phyloP scores from a whole-genome alignment of 2,113 vertebrate species.

The Octodon degus region DNA sequence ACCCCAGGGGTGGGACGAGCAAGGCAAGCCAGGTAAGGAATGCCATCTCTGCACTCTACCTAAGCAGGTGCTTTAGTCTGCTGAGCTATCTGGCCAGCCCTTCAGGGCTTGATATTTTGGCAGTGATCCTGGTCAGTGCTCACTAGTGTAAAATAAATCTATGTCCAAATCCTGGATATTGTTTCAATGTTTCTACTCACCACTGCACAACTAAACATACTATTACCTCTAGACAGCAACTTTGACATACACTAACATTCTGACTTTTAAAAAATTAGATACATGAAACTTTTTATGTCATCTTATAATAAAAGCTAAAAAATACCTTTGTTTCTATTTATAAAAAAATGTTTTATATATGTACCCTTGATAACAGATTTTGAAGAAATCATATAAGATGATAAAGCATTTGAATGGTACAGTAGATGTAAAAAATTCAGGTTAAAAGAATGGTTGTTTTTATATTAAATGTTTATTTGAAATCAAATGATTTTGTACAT shows the following conservation, averaged over 20 bases:
- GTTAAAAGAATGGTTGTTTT: slow-evolving; percentile 87
- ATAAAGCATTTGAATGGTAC: slow-evolving; percentile 86
- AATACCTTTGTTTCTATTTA: slow-evolving; percentile 94
- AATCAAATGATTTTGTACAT: no score
- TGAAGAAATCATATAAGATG: slow-evolving; percentile 87
- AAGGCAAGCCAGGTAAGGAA: no score
- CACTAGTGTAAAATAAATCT: not conserved
- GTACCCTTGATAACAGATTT: slow-evolving; percentile 86
- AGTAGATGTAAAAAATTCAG: slow-evolving; percentile 86
- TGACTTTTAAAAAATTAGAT: not conserved
- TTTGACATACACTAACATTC: not conserved
- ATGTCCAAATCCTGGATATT: not conserved
- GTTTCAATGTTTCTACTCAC: not conserved
- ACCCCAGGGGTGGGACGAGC: no score
- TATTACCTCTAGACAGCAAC: not conserved
- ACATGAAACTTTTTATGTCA: slow-evolving; percentile 88
- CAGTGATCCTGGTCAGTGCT: not conserved
- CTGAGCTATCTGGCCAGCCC: no score
- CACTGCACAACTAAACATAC: not conserved
- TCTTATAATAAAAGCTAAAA: slow-evolving; percentile 91
- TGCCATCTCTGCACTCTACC: no score
- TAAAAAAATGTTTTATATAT: slow-evolving; percentile 91
- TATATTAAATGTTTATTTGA: slow-evolving; percentile 82
- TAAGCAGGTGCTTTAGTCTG: no score
- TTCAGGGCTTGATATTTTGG: not conserved